Percentiles rank a stretch among this genome's conserved stretches.
These are phyloP conservation scores for Antechinus stuartii DNA, from an alignment of 2,113 vertebrate genomes.

Conservation along the genomic window DNA sequence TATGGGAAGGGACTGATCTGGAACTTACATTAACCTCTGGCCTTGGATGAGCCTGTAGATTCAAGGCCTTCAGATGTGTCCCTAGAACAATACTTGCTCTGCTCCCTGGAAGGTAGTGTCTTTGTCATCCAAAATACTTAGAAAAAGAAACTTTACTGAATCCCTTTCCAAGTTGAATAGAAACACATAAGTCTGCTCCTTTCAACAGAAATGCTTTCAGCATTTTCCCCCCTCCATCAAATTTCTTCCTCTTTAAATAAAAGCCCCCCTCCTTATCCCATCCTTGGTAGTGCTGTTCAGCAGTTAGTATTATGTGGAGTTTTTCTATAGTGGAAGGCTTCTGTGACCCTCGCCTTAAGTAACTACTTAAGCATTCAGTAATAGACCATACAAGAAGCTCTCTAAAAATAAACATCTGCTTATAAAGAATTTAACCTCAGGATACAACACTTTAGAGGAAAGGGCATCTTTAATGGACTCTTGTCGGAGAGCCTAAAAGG, in stretches of 20 bases:
- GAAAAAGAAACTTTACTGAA: conserved; percentile 59
- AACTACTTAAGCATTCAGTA: conserved; percentile 70
- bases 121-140: conserved; percentile 56
- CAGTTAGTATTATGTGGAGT: conserved; percentile 70
- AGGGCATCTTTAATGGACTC: conserved; percentile 64
- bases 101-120: background rate
- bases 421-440: conserved; percentile 73
- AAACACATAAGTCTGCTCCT: conserved; percentile 67
- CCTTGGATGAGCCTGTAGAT: rapidly evolving
- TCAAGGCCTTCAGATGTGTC: conserved; percentile 25
- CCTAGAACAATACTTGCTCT: background rate
- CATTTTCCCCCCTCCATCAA: background rate
- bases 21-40: background rate
- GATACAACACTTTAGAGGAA: conserved; percentile 42
- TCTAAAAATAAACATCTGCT: conserved; percentile 79
- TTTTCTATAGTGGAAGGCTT: conserved; percentile 59
- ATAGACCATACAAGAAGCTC: conserved; percentile 57
- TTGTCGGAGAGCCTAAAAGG: conserved; percentile 48
- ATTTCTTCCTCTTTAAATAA: conserved; percentile 75
- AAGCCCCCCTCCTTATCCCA: conserved; percentile 6
- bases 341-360: conserved; percentile 59
- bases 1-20: rapidly evolving
- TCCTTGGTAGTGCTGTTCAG: background rate
- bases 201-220: conserved; percentile 65
- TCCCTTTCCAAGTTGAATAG: conserved; percentile 66